phyloP scores from a whole-genome alignment of 2,888 invertebrate genomes.

The Ellobium chinense region DNA sequence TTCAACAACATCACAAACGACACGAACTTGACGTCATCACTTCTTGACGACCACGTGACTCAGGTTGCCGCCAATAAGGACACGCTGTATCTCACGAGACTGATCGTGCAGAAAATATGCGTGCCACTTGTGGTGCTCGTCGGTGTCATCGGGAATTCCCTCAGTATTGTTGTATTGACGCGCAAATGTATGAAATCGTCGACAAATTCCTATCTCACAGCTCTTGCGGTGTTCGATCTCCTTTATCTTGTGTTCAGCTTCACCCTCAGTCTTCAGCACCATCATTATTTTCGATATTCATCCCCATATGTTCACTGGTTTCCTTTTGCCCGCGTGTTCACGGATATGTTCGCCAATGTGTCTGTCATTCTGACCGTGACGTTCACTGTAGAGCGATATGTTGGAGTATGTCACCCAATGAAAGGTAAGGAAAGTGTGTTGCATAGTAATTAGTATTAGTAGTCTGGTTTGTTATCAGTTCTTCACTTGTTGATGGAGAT shows the following conservation, averaged over 20 bases:
- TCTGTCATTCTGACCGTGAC: slow-evolving; percentile 88
- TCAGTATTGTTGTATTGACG: slow-evolving; percentile 74
- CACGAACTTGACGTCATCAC: not conserved
- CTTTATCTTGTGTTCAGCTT: slow-evolving; percentile 84
- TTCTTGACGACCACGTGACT: not conserved
- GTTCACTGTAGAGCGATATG: slow-evolving; percentile 88
- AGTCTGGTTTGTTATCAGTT: too few relatives aligned
- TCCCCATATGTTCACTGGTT: slow-evolving; percentile 81
- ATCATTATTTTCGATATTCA: not conserved
- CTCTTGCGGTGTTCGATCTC: slow-evolving; percentile 86
- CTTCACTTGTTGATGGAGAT: too few relatives aligned
- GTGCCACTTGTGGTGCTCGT: slow-evolving; percentile 69
- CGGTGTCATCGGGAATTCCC: slow-evolving; percentile 72
- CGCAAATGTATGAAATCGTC: slow-evolving; percentile 74
- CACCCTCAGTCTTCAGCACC: slow-evolving; percentile 19
- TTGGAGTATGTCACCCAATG: slow-evolving; percentile 88
- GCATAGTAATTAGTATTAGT: too few relatives aligned
- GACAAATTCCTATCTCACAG: slow-evolving; percentile 83
- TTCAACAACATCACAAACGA: not conserved
- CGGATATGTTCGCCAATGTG: slow-evolving; percentile 84
- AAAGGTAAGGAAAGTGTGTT: slow-evolving; percentile 80
- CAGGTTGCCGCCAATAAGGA: slow-evolving; percentile 46
- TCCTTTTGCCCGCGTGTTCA: slow-evolving; percentile 82
- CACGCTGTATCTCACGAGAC: slow-evolving; percentile 56
- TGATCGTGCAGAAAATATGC: slow-evolving; percentile 67